Conservation (phyloP, 2,888 invertebrate genomes). For the Argyresthia albistria region DNA sequence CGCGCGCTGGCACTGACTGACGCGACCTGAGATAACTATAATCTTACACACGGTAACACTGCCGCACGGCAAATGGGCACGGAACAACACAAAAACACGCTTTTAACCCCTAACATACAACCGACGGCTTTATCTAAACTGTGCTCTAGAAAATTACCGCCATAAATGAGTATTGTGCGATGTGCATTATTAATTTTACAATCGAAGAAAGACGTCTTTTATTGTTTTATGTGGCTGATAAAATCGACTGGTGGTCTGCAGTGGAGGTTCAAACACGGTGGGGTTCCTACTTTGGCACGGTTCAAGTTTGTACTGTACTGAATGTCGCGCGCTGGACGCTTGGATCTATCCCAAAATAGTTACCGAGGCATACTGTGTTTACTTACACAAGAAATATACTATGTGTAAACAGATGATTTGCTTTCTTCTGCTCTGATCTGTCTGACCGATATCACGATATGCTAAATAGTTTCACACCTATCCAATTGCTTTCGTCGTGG, state of each 20-base stretch:
- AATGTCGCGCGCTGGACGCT: slow-evolving; percentile 11
- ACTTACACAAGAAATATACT: not conserved
- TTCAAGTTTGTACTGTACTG: too few relatives aligned
- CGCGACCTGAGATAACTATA: not conserved
- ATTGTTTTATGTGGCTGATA: slow-evolving; percentile 20
- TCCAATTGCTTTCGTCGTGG: too few relatives aligned
- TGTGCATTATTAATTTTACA: not conserved
- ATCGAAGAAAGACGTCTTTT: slow-evolving; percentile 18
- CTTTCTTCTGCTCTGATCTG: too few relatives aligned
- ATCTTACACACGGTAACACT: not conserved
- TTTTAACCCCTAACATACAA: slow-evolving; percentile 20
- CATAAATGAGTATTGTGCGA: slow-evolving; percentile 27
- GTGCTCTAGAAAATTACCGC: slow-evolving; percentile 38
- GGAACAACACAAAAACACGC: not conserved
- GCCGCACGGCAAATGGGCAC: not conserved
- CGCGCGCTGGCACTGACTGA: slow-evolving; percentile 32
- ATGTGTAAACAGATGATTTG: not conserved
- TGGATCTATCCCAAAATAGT: slow-evolving; percentile 43
- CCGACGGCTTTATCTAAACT: slow-evolving; percentile 57
- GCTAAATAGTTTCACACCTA: too few relatives aligned
- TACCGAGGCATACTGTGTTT: not conserved
- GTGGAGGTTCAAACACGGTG: slow-evolving; percentile 22
- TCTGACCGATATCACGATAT: too few relatives aligned
- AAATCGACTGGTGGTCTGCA: slow-evolving; percentile 22
- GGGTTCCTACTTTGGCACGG: not conserved